A percentile compares a stretch with the other conserved stretches of the same genome.
These are phyloP conservation scores for Adineta ricciae DNA, from an alignment of 2,888 invertebrate species.

Conservation along the genomic window DNA sequence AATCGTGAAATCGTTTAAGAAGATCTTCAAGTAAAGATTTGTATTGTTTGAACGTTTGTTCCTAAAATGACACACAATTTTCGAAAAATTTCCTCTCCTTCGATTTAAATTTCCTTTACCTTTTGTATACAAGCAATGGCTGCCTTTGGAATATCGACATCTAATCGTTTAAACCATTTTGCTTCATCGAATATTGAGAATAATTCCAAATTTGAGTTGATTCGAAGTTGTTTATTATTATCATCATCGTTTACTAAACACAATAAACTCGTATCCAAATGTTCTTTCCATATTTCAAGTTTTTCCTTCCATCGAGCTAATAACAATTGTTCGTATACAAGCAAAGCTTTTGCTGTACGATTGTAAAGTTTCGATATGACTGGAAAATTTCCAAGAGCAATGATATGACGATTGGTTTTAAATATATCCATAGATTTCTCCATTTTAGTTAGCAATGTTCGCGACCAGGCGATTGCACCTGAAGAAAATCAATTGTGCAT, in stretches of 20 bases:
- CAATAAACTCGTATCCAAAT: slow-evolving; percentile 45
- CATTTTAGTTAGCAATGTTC: slow-evolving; percentile 46
- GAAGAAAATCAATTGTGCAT: slow-evolving; percentile 33
- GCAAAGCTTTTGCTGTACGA: slow-evolving; percentile 45
- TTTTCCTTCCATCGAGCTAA: slow-evolving; percentile 46
- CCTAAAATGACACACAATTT: slow-evolving; percentile 36
- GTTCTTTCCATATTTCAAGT: slow-evolving; percentile 44
- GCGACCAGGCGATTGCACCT: slow-evolving; percentile 48
- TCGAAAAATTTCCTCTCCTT: no score
- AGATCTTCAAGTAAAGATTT: slow-evolving; percentile 46
- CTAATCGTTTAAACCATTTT: slow-evolving; percentile 47
- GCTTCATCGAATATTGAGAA: slow-evolving; percentile 48
- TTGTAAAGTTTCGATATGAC: slow-evolving; percentile 36
- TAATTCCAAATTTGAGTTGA: slow-evolving; percentile 36
- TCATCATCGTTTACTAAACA: not conserved
- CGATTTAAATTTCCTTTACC: not conserved
- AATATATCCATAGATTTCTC: slow-evolving; percentile 47
- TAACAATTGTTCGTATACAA: slow-evolving; percentile 48
- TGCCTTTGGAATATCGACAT: slow-evolving; percentile 45
- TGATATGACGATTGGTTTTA: slow-evolving; percentile 30
- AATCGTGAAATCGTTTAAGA: slow-evolving; percentile 41
- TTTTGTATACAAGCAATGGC: slow-evolving; percentile 36
- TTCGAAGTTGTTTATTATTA: not conserved
- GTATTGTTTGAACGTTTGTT: slow-evolving; percentile 46
- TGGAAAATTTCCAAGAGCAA: slow-evolving; percentile 23